Percentiles rank a stretch among this genome's conserved stretches.
phyloP scores from a whole-genome alignment of 1,140 invertebrate genomes.

The Lordiphosa stackelbergi region DNA sequence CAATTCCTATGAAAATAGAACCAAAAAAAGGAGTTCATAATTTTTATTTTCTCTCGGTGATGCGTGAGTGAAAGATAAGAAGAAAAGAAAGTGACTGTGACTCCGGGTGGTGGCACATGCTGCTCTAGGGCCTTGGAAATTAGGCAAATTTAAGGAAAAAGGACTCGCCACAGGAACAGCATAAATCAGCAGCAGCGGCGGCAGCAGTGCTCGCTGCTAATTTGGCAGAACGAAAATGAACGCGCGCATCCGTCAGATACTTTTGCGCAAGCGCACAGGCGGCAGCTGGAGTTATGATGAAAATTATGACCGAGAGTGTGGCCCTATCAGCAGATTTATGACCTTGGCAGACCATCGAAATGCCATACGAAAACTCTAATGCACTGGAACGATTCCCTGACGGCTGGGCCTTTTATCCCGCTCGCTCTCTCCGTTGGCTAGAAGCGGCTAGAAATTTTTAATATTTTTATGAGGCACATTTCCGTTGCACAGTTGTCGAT shows the following conservation, averaged over 20 bases:
- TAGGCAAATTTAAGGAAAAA: slow-evolving; percentile 66
- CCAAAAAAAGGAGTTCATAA: slow-evolving; percentile 61
- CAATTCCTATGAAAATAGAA: slow-evolving; percentile 54
- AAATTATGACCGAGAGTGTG: slow-evolving; percentile 52
- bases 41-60: slow-evolving; percentile 27
- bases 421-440: slow-evolving; percentile 12
- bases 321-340: slow-evolving; percentile 56
- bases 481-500: slow-evolving; percentile 53
- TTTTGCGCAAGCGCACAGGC: slow-evolving; percentile 61
- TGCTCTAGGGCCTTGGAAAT: slow-evolving; percentile 34
- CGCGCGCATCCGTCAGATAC: slow-evolving; percentile 58
- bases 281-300: slow-evolving; percentile 57
- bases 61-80: slow-evolving; percentile 43
- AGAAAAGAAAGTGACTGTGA: slow-evolving; percentile 41
- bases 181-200: slow-evolving; percentile 46
- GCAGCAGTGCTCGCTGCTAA: slow-evolving; percentile 30
- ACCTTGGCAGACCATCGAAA: slow-evolving; percentile 57
- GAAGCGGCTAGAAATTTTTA: slow-evolving; percentile 53
- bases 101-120: slow-evolving; percentile 33
- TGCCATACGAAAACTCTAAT: slow-evolving; percentile 49
- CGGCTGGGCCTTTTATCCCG: slow-evolving; percentile 49
- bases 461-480: slow-evolving; percentile 75
- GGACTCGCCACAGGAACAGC: slow-evolving; percentile 38
- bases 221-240: slow-evolving; percentile 65
- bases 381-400: slow-evolving; percentile 55